Percentiles rank a stretch among this genome's conserved stretches.
These are phyloP conservation scores for Bolinopsis microptera DNA, from an alignment of 37 sponge, comb jelly and placozoan genomes.

Conservation along the genomic window DNA sequence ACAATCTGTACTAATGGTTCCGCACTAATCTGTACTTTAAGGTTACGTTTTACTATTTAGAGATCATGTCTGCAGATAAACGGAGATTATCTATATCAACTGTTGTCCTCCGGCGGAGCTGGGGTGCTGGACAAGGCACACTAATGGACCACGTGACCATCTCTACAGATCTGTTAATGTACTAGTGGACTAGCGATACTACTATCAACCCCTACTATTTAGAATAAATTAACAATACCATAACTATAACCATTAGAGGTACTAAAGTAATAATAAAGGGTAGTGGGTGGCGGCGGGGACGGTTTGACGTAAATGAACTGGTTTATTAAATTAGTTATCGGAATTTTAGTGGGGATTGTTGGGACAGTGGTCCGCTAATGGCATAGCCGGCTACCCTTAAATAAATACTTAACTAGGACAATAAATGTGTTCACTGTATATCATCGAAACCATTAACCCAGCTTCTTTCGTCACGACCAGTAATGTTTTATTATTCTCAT, in stretches of 20 bases:
- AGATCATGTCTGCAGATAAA: no score
- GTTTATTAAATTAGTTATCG: not conserved
- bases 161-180: slow-evolving; percentile 32
- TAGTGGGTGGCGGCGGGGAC: not conserved
- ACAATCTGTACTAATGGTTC: no score
- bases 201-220: slow-evolving; percentile 30
- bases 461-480: not conserved
- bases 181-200: slow-evolving; percentile 23
- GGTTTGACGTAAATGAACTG: not conserved
- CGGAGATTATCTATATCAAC: no score
- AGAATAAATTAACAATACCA: slow-evolving; percentile 25
- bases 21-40: no score
- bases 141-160: slow-evolving; percentile 13
- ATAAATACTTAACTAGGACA: not conserved
- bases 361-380: not conserved
- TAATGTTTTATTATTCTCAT: not conserved
- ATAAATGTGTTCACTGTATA: no score
- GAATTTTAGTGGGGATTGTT: not conserved
- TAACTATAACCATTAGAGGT: slow-evolving; percentile 44
- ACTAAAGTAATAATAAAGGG: slow-evolving; percentile 23
- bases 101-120: no score
- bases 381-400: not conserved
- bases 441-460: no score
- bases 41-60: no score
- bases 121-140: not conserved